Percentiles rank a stretch among this genome's conserved stretches.
Evolutionary conservation across 2,113 vertebrate genomes (phyloP).

Genomic region (Accipiter cooperii): DNA sequence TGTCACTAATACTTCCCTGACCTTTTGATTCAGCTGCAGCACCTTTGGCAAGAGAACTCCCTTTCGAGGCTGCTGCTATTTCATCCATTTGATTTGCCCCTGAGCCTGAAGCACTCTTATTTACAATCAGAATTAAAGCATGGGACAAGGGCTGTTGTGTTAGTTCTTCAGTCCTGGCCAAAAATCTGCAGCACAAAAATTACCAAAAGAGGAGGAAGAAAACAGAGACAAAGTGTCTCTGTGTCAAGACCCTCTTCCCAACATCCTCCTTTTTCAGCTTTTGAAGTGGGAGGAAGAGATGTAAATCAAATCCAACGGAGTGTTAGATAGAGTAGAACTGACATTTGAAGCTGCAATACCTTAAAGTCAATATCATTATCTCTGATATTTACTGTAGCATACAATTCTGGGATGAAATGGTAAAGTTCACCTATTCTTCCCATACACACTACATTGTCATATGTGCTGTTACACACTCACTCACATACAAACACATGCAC

Average conservation of each 20-base stretch:
- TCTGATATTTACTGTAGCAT: constrained; percentile 80
- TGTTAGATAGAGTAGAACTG: constrained; percentile 68
- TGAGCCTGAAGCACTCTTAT: not conserved
- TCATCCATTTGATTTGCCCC: not conserved
- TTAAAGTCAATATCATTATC: constrained; percentile 82
- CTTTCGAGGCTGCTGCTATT: not conserved
- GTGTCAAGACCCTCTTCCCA: not conserved
- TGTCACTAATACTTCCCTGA: constrained; percentile 19
- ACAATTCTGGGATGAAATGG: constrained; percentile 60
- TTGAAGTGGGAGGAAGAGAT: constrained; percentile 36
- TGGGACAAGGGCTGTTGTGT: not conserved
- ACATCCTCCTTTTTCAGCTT: not conserved
- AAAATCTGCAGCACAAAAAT: not conserved
- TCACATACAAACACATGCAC: not conserved
- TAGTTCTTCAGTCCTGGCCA: not conserved
- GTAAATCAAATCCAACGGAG: constrained; percentile 65
- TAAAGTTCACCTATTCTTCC: constrained; percentile 69
- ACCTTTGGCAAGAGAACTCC: constrained; percentile 13
- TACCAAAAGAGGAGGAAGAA: not conserved
- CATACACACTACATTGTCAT: not conserved
- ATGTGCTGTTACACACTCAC: not conserved
- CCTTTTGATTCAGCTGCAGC: constrained; percentile 40
- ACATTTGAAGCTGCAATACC: constrained; percentile 78
- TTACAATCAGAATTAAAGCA: constrained; percentile 29
- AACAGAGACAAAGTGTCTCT: not conserved